Conservation (phyloP, 2,888 invertebrate species). For the Drosophila seclusa region DNA sequence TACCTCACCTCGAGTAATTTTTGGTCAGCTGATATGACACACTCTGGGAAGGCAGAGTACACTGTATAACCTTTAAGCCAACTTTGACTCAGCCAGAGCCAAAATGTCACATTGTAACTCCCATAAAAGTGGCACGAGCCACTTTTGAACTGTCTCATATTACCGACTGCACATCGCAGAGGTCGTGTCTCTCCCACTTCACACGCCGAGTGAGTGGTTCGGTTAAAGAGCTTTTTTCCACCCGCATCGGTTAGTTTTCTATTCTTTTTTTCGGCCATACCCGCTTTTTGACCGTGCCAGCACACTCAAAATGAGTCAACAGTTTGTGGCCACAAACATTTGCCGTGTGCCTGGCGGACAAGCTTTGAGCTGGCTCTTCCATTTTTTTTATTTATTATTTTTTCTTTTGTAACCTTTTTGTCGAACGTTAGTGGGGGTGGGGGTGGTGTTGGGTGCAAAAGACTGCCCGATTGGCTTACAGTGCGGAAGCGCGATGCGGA, state of each 20-base stretch:
- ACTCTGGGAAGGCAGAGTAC: conserved; percentile 3
- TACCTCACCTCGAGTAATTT: conserved; percentile 16
- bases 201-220: conserved; percentile 5
- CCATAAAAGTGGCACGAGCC: conserved; percentile 25
- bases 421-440: not conserved
- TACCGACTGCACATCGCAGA: not conserved
- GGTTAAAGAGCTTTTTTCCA: conserved; percentile 28
- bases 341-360: conserved; percentile 17
- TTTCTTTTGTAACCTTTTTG: not conserved
- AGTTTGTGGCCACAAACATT: conserved; percentile 69
- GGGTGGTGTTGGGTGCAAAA: conserved; percentile 6
- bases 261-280: conserved; percentile 13
- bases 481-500: conserved; percentile 49
- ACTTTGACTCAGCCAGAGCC: conserved; percentile 28
- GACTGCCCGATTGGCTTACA: conserved; percentile 57
- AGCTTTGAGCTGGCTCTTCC: conserved; percentile 5
- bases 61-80: conserved; percentile 18
- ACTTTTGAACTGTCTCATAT: conserved; percentile 15
- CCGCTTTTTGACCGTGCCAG: conserved; percentile 19
- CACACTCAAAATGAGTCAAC: conserved; percentile 79
- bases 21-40: conserved; percentile 15
- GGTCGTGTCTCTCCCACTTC: not conserved
- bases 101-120: conserved; percentile 66
- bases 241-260: conserved; percentile 55
- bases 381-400: conserved; percentile 1